A percentile compares a stretch with the other conserved stretches of the same genome.
Evolutionary conservation across 2,797 vertebrate genomes (phyloP).

Genomic region (Scleropages formosus): DNA sequence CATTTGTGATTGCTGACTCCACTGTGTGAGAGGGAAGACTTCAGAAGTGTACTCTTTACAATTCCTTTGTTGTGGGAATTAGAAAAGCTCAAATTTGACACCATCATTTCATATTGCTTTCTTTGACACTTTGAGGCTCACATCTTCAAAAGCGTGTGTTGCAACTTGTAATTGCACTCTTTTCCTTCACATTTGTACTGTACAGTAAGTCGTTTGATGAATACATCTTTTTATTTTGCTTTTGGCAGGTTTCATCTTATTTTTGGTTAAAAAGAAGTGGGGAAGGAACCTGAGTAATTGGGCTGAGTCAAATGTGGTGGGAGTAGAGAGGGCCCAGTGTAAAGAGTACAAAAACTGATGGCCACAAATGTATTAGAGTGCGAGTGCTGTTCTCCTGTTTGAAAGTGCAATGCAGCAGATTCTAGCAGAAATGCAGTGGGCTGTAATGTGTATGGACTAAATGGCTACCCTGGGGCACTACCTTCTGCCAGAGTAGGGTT

Average conservation of each 20-base stretch:
- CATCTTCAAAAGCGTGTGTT: background rate
- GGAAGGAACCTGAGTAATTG: conserved; percentile 11
- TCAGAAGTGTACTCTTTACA: conserved; percentile 1
- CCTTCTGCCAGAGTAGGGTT: background rate
- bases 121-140: background rate
- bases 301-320: background rate
- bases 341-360: conserved; percentile 53
- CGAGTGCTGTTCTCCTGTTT: conserved; percentile 50
- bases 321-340: conserved; percentile 24
- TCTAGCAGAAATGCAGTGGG: conserved; percentile 2
- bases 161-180: background rate
- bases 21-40: background rate
- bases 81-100: background rate
- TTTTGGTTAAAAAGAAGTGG: conserved; percentile 7
- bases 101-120: background rate
- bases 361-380: conserved; percentile 69
- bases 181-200: background rate
- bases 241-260: background rate
- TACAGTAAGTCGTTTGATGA: background rate
- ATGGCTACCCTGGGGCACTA: background rate
- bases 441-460: background rate
- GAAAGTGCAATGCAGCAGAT: conserved; percentile 58
- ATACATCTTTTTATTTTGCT: conserved; percentile 2
- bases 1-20: conserved; percentile 1
- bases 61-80: background rate